phyloP scores from a whole-genome alignment of 2,113 vertebrate species.

The Lichenostomus cassidix region DNA sequence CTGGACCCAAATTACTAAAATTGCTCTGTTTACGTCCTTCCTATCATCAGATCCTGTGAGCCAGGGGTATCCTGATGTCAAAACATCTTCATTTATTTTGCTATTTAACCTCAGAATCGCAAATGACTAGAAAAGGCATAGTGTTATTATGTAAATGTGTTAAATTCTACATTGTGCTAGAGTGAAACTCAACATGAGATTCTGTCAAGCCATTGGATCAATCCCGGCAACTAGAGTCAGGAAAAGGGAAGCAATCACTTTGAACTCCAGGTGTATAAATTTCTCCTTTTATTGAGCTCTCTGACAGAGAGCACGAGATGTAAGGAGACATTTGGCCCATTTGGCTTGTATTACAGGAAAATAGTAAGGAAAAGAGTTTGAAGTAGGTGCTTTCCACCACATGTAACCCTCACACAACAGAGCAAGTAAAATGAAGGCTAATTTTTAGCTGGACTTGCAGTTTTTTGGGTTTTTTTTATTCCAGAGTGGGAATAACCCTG shows the following conservation, averaged over 20 bases:
- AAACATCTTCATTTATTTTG: neutral
- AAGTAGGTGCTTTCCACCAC: neutral
- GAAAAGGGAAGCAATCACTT: conserved; percentile 42
- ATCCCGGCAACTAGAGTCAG: neutral
- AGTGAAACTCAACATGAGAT: neutral
- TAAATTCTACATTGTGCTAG: neutral
- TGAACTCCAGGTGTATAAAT: conserved; percentile 21
- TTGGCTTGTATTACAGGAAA: conserved; percentile 29
- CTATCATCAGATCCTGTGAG: neutral
- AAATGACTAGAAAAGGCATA: neutral
- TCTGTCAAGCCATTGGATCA: neutral
- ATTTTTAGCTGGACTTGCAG: neutral
- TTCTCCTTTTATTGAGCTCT: conserved; percentile 43
- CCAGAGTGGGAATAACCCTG: neutral
- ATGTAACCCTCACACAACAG: neutral
- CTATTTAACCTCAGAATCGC: neutral
- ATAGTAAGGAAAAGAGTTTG: conserved; percentile 10
- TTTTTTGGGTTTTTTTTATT: neutral
- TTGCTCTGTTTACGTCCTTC: neutral
- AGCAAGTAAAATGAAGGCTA: neutral
- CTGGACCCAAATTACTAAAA: neutral
- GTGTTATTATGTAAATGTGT: neutral
- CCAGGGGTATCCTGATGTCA: neutral
- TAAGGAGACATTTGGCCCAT: neutral
- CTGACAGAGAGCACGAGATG: neutral